A percentile compares a stretch with the other conserved stretches of the same genome.
Conservation (phyloP, 2,888 invertebrate species). For the Bombyx huttoni region DNA sequence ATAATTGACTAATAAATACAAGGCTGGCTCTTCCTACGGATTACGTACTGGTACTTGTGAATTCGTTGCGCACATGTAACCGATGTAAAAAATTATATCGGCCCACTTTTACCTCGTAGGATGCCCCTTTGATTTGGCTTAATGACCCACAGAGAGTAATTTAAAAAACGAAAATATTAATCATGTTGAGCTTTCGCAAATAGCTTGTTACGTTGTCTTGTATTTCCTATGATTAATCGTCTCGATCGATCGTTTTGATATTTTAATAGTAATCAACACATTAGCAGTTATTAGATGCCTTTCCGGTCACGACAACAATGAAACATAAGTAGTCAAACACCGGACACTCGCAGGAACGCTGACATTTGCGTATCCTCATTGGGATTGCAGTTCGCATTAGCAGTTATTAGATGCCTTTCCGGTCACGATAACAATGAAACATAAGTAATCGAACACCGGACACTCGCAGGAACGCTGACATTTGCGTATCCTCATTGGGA, state of each 20-base stretch:
- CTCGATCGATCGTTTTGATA: conserved; percentile 6
- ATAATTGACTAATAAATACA: background rate
- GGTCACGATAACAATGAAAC: conserved; percentile 11
- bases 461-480: conserved; percentile 44
- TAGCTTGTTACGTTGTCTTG: conserved; percentile 5
- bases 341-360: conserved; percentile 42
- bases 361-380: conserved; percentile 47
- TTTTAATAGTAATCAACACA: conserved; percentile 3
- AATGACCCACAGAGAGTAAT: conserved; percentile 9
- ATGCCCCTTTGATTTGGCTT: conserved; percentile 3
- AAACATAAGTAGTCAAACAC: conserved; percentile 36
- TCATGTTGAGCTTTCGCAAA: conserved; percentile 13
- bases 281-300: conserved; percentile 3
- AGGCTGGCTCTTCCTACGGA: background rate
- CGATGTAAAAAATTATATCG: conserved; percentile 2
- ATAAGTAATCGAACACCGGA: conserved; percentile 38
- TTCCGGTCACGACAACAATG: conserved; percentile 10
- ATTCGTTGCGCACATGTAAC: background rate
- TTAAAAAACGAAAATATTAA: conserved; percentile 9
- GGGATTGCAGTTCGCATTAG: too few relatives aligned
- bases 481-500: conserved; percentile 46
- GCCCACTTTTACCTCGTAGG: conserved; percentile 2
- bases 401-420: conserved; percentile 4
- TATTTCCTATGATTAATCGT: conserved; percentile 10
- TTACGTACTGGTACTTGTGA: background rate